Conservation (phyloP, 2,113 vertebrate species). For the Xerus inauris region DNA sequence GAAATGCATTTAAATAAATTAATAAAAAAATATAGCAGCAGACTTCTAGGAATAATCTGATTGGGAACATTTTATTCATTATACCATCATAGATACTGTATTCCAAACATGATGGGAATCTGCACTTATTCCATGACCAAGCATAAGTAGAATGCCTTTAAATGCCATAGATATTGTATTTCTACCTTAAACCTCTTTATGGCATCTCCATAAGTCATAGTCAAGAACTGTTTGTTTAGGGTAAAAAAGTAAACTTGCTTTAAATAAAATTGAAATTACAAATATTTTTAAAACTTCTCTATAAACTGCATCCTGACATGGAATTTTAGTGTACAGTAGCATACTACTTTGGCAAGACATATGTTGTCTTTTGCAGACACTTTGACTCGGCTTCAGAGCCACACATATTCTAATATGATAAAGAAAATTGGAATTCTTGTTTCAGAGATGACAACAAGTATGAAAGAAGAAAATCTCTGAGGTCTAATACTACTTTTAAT, state of each 20-base stretch:
- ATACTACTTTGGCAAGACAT: background rate
- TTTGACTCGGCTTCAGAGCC: background rate
- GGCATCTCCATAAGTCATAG: background rate
- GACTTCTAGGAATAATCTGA: background rate
- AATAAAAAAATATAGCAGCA: background rate
- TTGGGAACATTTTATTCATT: background rate
- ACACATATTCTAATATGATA: background rate
- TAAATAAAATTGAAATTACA: constrained; percentile 43
- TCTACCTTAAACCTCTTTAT: background rate
- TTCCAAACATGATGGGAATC: background rate
- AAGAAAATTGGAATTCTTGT: constrained; percentile 32
- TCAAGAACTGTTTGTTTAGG: background rate
- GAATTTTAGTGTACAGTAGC: background rate
- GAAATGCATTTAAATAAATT: no score
- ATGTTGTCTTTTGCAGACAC: background rate
- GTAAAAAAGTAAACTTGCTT: constrained; percentile 1
- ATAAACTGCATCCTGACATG: background rate
- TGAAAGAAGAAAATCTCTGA: background rate
- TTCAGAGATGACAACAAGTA: constrained; percentile 21
- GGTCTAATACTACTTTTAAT: background rate
- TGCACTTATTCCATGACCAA: background rate
- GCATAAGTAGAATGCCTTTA: background rate
- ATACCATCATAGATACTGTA: background rate
- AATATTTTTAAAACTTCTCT: constrained; percentile 7
- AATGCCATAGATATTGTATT: background rate